Base-by-base conservation (phyloP, 2,888 invertebrate species). In the Allolobophora icterica region DNA sequence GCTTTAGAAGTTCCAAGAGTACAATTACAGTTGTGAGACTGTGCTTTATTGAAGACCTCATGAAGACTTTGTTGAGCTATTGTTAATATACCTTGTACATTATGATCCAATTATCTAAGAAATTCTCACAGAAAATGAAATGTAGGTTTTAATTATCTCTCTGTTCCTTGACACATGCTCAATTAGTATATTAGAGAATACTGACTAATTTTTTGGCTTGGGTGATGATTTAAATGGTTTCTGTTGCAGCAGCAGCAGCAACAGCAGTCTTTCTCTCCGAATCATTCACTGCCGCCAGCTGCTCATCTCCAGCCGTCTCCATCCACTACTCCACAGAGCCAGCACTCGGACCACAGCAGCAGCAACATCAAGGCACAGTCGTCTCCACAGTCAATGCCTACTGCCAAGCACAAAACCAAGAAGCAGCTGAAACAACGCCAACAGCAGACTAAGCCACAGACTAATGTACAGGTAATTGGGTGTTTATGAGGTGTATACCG, bases 341-440 rank as follows among this genome's bases (percentile, higher is more conserved):
- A 87, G 30, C 87, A 87, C 35, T 87, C 87, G 21, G 87, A 87
- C 87, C 87, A 87, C 87, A 87, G 87, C 87, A 87, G 87, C 87
- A 87, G 87, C 87, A 87, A 87, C 87, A 34, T 87, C 35, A 87
- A 87, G 87, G 87, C 87, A 35, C 87, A 87, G 35, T 87, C 38
- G 34, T 87, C 87, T 34, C 87, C 87, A 34, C 87, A 87, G 87
- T 38, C 87, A 38, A 35, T 34, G 87, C 87, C 87, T 38, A 87
- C 87, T 87, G 17, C 87, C 34, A 87, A 87, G 38, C 87, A 87
- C 21, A 87, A 87, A 87, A 35, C 87, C 21, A 87, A 87, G 87
- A 87, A 87, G 87, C 87, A 87, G 87, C 87, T 33, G 34, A 87
- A 87, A 33, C 71, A 71, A 71, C 87, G 87, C 87, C 87, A 87